A percentile compares a stretch with the other conserved stretches of the same genome.
These are phyloP conservation scores for Hartigia nigra DNA, from an alignment of 2,888 invertebrate genomes.

Conservation along the genomic window DNA sequence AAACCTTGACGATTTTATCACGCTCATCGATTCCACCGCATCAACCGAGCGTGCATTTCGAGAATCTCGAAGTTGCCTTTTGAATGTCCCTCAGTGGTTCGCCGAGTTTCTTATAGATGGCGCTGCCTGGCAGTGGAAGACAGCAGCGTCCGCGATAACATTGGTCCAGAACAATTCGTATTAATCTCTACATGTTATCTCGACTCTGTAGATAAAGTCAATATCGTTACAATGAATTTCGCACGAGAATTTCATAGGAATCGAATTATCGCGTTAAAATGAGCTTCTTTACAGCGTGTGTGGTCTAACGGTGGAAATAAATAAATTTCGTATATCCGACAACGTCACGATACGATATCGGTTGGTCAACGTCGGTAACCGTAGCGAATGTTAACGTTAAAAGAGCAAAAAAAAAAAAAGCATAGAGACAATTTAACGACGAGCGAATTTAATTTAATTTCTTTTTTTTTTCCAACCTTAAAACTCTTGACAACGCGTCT, in stretches of 20 bases:
- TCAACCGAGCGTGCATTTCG: neutral
- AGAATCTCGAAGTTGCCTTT: neutral
- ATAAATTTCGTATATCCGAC: no score
- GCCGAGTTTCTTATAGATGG: neutral
- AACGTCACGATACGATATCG: neutral
- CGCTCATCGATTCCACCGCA: neutral
- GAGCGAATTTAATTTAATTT: neutral
- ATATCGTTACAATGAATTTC: no score
- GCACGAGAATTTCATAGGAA: no score
- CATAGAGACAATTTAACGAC: neutral
- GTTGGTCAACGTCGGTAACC: neutral
- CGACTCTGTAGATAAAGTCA: neutral
- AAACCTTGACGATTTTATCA: neutral
- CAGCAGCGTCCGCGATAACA: neutral
- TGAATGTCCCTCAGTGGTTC: neutral
- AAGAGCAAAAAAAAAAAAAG: neutral
- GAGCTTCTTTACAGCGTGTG: neutral
- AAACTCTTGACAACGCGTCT: conserved; percentile 1
- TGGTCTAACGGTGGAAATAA: no score
- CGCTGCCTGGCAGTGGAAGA: neutral
- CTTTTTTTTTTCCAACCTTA: neutral
- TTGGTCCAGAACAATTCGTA: neutral
- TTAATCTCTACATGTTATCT: neutral
- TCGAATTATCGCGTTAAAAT: neutral
- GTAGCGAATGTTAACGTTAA: neutral